Base-by-base conservation (phyloP, 2,797 vertebrate species). In the Megalops cyprinoides region DNA sequence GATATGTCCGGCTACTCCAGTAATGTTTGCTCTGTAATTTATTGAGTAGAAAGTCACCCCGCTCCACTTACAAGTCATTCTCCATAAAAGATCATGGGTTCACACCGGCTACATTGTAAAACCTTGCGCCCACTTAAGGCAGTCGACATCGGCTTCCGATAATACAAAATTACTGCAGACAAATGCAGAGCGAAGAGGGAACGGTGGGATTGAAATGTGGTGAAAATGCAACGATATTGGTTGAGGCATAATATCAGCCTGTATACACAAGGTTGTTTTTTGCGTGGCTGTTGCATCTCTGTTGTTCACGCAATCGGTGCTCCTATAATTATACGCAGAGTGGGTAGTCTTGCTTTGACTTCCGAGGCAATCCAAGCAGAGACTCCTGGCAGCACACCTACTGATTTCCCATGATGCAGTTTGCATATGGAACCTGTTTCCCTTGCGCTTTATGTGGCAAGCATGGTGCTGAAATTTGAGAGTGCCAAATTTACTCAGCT, bases 301-400 rank as follows among this genome's bases (percentile, higher is more conserved):
- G 58, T 53, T 69, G 53, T 71, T 15, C 14, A 20, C 23, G 42
- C 49, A 51, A 39, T 51, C 69, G 60, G 18, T 69, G 18, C 55
- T 34, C 42, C 42, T 51, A 23, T 71, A 77, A 81, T 77, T 77
- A 81, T 44, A 58, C 14, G 23, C 42, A 53, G 42, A 56, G 31
- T 71, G 31, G 48, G 34, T 18, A 49, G 80, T 42, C 28, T 44
- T 23, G 46, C 60, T 69, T 31, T 51, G 15, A 31, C 37, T 69
- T 44, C 37, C 67, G 10, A 65, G 60, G 67, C 25, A 23, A 25
- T 62, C 23, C 49, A 55, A 39, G 56, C 60, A 81, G 60, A 58
- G 18, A 56, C 65, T 80, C 60, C 49, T 15, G 15, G 65, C 34
- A 44, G 23, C 51, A 71, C 48, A 18, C 10, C 31, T 37, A 55